Base-by-base conservation (phyloP, 2,888 invertebrate species). In the Drosophila imparisetae region DNA sequence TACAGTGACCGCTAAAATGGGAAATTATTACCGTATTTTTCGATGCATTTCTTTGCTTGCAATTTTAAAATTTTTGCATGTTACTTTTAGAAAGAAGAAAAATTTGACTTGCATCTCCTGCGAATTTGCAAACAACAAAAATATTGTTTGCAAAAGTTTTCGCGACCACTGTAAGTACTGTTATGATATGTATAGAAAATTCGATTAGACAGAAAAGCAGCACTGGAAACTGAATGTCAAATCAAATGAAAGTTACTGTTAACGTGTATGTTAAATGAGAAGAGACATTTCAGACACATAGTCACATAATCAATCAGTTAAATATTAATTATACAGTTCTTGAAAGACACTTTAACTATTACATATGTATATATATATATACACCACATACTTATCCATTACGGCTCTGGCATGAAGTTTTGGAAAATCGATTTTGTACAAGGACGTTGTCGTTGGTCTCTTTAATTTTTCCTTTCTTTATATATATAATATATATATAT, bases 341-440 rank as follows among this genome's bases (percentile, higher is more conserved):
- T 50, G 40, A 52, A 55, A 54, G 50, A 57, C 48, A 66, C 60
- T 82, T 83, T 24, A 66, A 59, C 40, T 69, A 67, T 65, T 58
- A 55, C 52, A 67, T 54, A 71, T 66, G 53, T 55, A 68, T 68
- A 71, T 65, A 77, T 79, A 38, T 63, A 34, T 58, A 52, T 48
- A 38, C 36, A 36, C 45, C 55, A 49, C 54, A 68, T 67, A 65
- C 42, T 60, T 80, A 78, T 79, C 74, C 89, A 80, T 81, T 74
- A 83, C 67, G 78, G 72, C 73, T 75, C 70, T 75, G 87, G 79
- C 89, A 90, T 91, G 89, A 87, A 89, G 89, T 89, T 84, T 80
- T 80, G 90, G 84, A 91, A 91, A 91, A 91, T 91, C 91, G 91
- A 91, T 91, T 91, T 85, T 83, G 71, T 83, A 86, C 92, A 91